phyloP scores from a whole-genome alignment of 2,888 invertebrate genomes.

The Emmelina monodactyla region DNA sequence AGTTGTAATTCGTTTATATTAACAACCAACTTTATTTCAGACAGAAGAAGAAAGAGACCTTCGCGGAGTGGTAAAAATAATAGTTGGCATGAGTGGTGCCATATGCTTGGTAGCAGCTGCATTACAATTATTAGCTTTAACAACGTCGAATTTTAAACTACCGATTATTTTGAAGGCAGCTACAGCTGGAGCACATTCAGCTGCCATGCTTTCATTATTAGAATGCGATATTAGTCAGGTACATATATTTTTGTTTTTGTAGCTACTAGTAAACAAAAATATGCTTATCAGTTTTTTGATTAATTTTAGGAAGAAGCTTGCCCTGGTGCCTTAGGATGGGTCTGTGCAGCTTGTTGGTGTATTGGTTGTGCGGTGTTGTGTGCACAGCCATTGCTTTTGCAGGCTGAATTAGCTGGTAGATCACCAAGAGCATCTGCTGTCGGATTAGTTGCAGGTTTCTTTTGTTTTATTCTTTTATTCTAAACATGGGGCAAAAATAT shows the following conservation, averaged over 20 bases:
- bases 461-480: neutral
- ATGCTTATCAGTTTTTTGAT: no score
- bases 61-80: conserved; percentile 43
- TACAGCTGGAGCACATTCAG: conserved; percentile 46
- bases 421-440: conserved; percentile 71
- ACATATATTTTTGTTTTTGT: neutral
- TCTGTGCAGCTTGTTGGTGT: conserved; percentile 74
- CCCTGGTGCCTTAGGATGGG: conserved; percentile 70
- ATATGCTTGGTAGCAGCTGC: conserved; percentile 47
- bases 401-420: conserved; percentile 71
- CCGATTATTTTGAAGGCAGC: conserved; percentile 40
- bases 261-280: no score
- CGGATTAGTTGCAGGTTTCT: conserved; percentile 70
- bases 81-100: conserved; percentile 43
- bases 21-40: conserved; percentile 20
- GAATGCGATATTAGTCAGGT: conserved; percentile 32
- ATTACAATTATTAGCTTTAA: conserved; percentile 37
- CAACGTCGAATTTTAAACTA: conserved; percentile 28
- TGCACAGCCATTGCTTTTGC: conserved; percentile 74
- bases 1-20: neutral
- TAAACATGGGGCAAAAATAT: no score
- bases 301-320: conserved; percentile 37
- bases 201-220: conserved; percentile 39
- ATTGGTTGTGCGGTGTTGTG: conserved; percentile 75
- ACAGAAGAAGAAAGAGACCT: conserved; percentile 49